phyloP scores from a whole-genome alignment of 2,113 vertebrate genomes.

The Mustelus asterias region DNA sequence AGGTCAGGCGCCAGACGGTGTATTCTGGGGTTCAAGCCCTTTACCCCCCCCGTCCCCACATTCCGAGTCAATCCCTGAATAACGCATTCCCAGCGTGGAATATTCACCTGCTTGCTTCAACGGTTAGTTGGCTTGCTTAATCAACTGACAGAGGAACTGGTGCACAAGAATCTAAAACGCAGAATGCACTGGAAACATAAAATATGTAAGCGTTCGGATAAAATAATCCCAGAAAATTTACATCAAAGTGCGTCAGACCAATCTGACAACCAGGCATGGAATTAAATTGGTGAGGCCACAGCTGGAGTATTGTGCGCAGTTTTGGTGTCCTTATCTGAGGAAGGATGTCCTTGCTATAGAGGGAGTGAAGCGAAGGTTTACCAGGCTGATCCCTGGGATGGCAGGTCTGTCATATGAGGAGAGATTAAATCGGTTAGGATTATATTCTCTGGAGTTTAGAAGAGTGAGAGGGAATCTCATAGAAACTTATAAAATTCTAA shows the following conservation, averaged over 20 bases:
- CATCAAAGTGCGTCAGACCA: background rate
- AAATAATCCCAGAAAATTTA: background rate
- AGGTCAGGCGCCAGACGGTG: background rate
- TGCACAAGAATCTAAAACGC: background rate
- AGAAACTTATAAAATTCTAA: no score
- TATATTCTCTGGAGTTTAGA: no score
- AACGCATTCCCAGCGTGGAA: background rate
- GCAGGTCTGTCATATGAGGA: no score
- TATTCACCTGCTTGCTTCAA: background rate
- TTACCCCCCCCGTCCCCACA: background rate
- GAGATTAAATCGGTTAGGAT: no score
- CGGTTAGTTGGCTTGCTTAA: background rate
- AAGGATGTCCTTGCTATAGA: no score
- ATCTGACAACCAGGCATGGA: background rate
- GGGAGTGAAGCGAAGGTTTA: no score
- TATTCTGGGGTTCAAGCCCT: background rate
- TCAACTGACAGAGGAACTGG: background rate
- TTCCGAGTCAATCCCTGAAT: background rate
- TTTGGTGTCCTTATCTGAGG: no score
- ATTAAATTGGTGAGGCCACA: background rate
- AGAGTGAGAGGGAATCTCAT: no score
- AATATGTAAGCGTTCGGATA: background rate
- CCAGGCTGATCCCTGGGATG: no score
- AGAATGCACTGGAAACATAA: background rate
- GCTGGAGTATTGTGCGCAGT: no score